These are phyloP conservation scores for Origma solitaria DNA, from an alignment of 2,113 vertebrate species.

Conservation along the genomic window DNA sequence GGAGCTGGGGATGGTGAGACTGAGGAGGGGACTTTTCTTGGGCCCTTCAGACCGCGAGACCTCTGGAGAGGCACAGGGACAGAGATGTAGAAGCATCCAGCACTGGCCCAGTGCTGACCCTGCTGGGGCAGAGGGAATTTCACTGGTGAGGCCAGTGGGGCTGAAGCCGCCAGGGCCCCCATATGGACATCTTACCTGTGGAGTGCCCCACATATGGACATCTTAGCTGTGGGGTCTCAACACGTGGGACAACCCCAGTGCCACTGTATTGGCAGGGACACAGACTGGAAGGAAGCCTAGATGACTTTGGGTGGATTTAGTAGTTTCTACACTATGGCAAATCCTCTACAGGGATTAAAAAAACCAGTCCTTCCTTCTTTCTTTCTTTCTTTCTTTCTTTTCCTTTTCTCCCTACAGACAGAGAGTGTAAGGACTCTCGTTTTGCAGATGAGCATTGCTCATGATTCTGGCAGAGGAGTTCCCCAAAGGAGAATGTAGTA, in stretches of 20 bases:
- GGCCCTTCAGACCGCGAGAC: rapidly evolving
- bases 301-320: not conserved
- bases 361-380: not conserved
- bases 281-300: not conserved
- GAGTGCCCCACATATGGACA: no score
- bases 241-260: not conserved
- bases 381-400: not conserved
- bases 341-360: not conserved
- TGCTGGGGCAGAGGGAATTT: not conserved
- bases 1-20: not conserved
- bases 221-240: not conserved
- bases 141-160: not conserved
- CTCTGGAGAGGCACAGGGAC: rapidly evolving
- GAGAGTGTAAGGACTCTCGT: not conserved
- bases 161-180: not conserved
- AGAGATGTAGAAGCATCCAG: not conserved
- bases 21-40: not conserved
- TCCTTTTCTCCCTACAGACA: not conserved
- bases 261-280: not conserved
- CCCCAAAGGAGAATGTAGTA: not conserved
- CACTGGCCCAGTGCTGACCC: not conserved
- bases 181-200: not conserved
- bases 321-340: not conserved
- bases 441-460: not conserved
- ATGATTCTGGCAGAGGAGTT: not conserved